Evolutionary conservation across 2,888 invertebrate genomes (phyloP), one percentile per base, ranked within the genome.

Genomic region (Nematopogon swammerdamellus): DNA sequence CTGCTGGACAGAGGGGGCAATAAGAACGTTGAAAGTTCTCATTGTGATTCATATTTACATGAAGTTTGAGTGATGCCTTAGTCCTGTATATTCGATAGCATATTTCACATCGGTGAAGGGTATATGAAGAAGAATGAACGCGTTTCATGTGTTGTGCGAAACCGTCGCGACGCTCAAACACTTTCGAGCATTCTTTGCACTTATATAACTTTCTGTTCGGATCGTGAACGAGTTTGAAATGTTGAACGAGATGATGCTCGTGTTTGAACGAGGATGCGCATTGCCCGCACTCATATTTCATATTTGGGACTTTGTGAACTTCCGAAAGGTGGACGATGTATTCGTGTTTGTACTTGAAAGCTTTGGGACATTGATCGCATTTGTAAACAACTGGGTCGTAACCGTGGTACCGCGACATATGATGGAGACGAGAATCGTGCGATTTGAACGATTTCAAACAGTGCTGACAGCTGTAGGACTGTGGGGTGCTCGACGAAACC

Each of bases 241-340:
- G 49, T 4, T 19, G 36, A 6, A 19, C 30, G 3, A 49, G 45
- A 10, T 49, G 49, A n/a, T 45, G 45, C 11, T 17, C 20, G 45
- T 49, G 30, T n/a, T 49, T 49, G 36, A 49, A 49, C 18, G 45
- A 49, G 45, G 45, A 49, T 1, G 49, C 29, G 17, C 49, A 49
- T 16, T 45, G 16, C 2, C 45, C 18, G 19, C 49, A 49, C 19
- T 49, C 49, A n/a, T 36, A 36, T 2, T 36, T 30, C 17, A 49
- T 19, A n/a, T 45, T 45, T 8, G n/a, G 6, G 30, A 45, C 42
- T 2, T 30, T 16, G 44, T 49, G 49, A 17, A n/a, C 36, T 17
- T 49, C 45, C 2, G 36, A 14, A 14, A 49, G 17, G 19, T 49
- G 49, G 16, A 36, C 45, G 10, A 36, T 45, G 19, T 49, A 49